phyloP scores from a whole-genome alignment of 2,888 invertebrate species.

The Venustoraphidia nigricollis region DNA sequence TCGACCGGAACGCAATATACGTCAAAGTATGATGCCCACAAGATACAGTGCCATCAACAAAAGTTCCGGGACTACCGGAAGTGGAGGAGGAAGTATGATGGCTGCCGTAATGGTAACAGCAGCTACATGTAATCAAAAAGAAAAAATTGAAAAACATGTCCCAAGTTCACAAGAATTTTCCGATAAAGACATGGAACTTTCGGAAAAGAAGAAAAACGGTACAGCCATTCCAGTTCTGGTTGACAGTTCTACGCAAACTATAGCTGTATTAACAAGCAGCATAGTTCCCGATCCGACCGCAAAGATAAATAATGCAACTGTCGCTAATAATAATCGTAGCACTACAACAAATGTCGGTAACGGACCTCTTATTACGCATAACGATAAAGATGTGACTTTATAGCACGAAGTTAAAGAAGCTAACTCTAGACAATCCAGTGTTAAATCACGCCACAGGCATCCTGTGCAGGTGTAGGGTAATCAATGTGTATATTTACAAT shows the following conservation, averaged over 20 bases:
- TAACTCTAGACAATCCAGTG: slow-evolving; percentile 21
- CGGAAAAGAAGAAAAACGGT: slow-evolving; percentile 15
- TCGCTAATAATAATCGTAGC: slow-evolving; percentile 15
- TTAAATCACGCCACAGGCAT: slow-evolving; percentile 21
- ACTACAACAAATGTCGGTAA: slow-evolving; percentile 17
- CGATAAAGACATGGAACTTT: slow-evolving; percentile 1
- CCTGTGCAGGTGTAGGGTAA: slow-evolving; percentile 24
- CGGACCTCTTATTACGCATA: slow-evolving; percentile 23
- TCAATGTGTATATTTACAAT: background rate
- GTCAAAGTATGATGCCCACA: slow-evolving; percentile 74
- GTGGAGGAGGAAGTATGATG: slow-evolving; percentile 45
- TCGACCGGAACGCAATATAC: slow-evolving; percentile 76
- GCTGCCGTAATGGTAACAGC: slow-evolving; percentile 50
- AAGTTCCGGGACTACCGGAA: slow-evolving; percentile 39
- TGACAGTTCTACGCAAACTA: slow-evolving; percentile 25
- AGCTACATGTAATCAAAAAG: slow-evolving; percentile 50
- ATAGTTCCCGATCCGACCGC: slow-evolving; percentile 12
- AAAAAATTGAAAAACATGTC: slow-evolving; percentile 45
- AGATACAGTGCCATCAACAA: slow-evolving; percentile 45
- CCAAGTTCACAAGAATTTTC: slow-evolving; percentile 17
- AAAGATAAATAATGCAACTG: slow-evolving; percentile 16
- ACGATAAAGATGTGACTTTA: slow-evolving; percentile 22
- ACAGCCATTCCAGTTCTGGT: slow-evolving; percentile 12
- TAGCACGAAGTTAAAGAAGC: slow-evolving; percentile 20
- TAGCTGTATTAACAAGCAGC: slow-evolving; percentile 10